A percentile compares a stretch with the other conserved stretches of the same genome.
Conservation (phyloP, 1,140 invertebrate species). For the Arctopsyche grandis region DNA sequence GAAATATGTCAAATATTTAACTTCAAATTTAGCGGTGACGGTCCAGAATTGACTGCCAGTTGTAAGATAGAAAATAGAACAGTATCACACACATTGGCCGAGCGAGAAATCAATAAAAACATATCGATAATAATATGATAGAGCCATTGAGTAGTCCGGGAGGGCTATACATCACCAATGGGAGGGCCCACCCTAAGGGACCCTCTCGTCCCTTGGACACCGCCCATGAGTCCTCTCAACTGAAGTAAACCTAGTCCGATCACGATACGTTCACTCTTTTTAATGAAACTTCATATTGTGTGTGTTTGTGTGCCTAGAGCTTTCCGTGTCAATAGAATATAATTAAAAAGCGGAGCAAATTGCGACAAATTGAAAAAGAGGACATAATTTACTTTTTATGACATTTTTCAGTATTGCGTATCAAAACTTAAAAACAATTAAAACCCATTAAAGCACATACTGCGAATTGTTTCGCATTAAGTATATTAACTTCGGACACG, state of each 20-base stretch:
- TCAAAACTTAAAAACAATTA: not conserved
- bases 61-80: not conserved
- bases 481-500: not conserved
- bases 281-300: not conserved
- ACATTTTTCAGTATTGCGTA: conserved; percentile 17
- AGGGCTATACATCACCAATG: conserved; percentile 47
- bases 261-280: not conserved
- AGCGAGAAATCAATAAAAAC: conserved; percentile 34
- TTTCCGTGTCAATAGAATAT: conserved; percentile 10
- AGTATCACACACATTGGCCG: not conserved
- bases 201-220: not conserved
- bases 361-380: conserved; percentile 13
- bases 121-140: conserved; percentile 50
- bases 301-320: not conserved
- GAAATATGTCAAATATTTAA: no score
- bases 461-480: conserved; percentile 1
- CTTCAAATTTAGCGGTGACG: not conserved
- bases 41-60: not conserved
- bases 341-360: conserved; percentile 10
- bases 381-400: not conserved
- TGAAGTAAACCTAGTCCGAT: not conserved
- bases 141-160: conserved; percentile 43
- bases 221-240: conserved; percentile 8
- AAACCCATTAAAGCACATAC: conserved; percentile 7
- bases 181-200: not conserved